Conservation (phyloP, 2,797 vertebrate genomes). For the Pelodytes ibericus region DNA sequence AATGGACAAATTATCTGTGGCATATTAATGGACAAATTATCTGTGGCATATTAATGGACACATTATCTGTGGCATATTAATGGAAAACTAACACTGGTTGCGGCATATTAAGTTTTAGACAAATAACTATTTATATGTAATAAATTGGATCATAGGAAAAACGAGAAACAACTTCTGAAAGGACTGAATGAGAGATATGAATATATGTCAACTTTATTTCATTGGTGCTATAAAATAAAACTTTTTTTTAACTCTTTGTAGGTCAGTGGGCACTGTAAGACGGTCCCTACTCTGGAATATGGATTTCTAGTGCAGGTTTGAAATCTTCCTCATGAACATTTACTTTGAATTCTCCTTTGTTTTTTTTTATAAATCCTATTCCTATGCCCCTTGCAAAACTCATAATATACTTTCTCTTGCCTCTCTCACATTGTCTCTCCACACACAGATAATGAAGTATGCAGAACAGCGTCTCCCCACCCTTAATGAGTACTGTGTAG, state of each 20-base stretch:
- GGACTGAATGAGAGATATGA: too few species aligned
- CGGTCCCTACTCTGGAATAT: conserved; percentile 95
- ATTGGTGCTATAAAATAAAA: background rate
- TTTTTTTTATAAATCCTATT: background rate
- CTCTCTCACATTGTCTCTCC: conserved; percentile 39
- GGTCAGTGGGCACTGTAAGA: conserved; percentile 99
- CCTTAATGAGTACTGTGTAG: conserved; percentile 97
- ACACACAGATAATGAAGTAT: conserved; percentile 94
- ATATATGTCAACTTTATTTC: too few species aligned
- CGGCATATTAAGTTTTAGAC: too few species aligned
- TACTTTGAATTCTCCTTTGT: background rate
- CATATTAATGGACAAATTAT: too few species aligned
- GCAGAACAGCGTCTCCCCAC: conserved; percentile 97
- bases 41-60: too few species aligned
- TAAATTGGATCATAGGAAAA: too few species aligned
- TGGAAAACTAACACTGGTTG: too few species aligned
- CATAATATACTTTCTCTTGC: background rate
- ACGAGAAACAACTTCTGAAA: too few species aligned
- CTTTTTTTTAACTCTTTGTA: conserved; percentile 64
- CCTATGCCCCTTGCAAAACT: conserved; percentile 1
- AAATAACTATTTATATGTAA: too few species aligned
- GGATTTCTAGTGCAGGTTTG: conserved; percentile 97
- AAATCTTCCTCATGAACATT: background rate
- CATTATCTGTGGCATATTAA: too few species aligned
- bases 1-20: too few species aligned